These are phyloP conservation scores for Pseudachorutes palmiensis DNA, from an alignment of 1,140 invertebrate genomes.

Conservation along the genomic window DNA sequence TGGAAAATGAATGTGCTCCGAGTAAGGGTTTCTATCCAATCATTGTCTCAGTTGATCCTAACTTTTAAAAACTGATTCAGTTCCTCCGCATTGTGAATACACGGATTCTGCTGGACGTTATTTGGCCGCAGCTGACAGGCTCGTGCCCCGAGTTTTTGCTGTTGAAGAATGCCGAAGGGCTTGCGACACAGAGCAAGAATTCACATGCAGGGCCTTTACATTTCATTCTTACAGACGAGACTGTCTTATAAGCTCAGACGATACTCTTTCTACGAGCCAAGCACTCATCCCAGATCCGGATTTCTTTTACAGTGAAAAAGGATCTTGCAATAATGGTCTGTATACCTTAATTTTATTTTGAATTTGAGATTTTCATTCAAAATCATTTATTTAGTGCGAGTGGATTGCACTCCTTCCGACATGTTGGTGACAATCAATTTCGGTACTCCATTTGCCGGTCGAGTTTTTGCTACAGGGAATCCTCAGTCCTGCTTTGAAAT, in stretches of 20 bases:
- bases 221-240: constrained; percentile 42
- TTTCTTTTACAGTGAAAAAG: constrained; percentile 47
- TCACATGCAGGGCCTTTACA: constrained; percentile 45
- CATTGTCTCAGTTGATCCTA: background rate
- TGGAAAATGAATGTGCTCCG: constrained; percentile 50
- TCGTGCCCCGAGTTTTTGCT: constrained; percentile 41
- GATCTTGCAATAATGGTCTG: constrained; percentile 47
- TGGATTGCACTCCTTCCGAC: constrained; percentile 49
- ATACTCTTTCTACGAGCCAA: constrained; percentile 42
- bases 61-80: constrained; percentile 38
- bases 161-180: constrained; percentile 44
- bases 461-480: constrained; percentile 50
- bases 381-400: constrained; percentile 42
- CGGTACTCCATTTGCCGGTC: constrained; percentile 46
- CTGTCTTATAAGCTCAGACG: constrained; percentile 47
- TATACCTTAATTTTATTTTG: background rate
- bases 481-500: constrained; percentile 49
- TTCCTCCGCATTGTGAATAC: constrained; percentile 48
- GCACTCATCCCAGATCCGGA: constrained; percentile 42
- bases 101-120: constrained; percentile 44
- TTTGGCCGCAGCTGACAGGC: constrained; percentile 45
- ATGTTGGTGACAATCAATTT: constrained; percentile 50
- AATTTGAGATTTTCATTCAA: background rate
- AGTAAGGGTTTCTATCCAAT: constrained; percentile 38
- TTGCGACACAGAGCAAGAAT: constrained; percentile 47